Evolutionary conservation across 2,797 vertebrate genomes (phyloP), one percentile per base, ranked within the genome.

Genomic region (Morus bassanus): DNA sequence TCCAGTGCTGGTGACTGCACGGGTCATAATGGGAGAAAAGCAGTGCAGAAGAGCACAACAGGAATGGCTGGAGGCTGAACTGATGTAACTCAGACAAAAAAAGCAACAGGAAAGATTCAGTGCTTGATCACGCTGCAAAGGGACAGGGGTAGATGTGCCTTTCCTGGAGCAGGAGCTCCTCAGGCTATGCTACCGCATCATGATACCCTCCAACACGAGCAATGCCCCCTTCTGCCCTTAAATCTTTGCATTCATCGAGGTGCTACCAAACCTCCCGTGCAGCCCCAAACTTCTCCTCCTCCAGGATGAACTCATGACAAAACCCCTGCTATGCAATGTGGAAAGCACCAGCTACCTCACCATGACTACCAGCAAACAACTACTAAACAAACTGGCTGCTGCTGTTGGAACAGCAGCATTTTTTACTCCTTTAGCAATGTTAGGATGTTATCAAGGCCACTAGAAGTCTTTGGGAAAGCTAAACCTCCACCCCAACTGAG

Each of bases 251-350:
- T 31, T 56, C 67, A 19, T 0, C 18, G 43, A 79, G 54, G 68
- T 74, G 48, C 67, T 33, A 17, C 15, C 43, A 63, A 74, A 41
- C 15, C 35, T 72, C 41, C 31, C 19, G 48, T 22, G 67, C 39
- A 46, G 50, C 31, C 39, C 46, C 53, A 9, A 30, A 37, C 10
- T 27, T 56, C 82, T 56, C 39, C 18, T 57, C 56, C 27, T 8
- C 45, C 24, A 25, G 18, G 67, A 30, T n/a, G 37, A 59, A 48
- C n/a, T 79, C 53, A 14, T 1, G 30, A 37, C 64, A 35, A 46
- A 5, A 3, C 3, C 15, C 15, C 16, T 35, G 41, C 41, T 18
- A 13, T 4, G 43, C 0, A 2, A 33, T 35, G 46, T 61, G 54
- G 82, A 56, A 45, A 63, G 61, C 48, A 45, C 23, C 48, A 46